Evolutionary conservation across 2,888 invertebrate species (phyloP).

Genomic region (Muscina levida): DNA sequence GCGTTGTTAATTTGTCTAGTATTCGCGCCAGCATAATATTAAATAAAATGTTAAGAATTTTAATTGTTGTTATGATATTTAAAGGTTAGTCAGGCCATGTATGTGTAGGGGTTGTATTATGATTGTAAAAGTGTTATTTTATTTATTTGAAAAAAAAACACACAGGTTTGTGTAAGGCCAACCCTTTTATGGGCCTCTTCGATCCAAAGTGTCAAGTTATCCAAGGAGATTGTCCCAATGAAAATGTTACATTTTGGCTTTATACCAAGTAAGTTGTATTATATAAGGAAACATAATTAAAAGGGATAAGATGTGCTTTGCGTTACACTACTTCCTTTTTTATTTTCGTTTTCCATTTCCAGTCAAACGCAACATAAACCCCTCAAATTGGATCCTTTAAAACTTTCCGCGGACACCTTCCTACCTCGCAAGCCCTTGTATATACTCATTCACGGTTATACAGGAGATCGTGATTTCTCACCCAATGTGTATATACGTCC

Average conservation of each 20-base stretch:
- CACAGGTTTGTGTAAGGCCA: slow-evolving; percentile 56
- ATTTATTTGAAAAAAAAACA: no score
- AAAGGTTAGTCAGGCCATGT: slow-evolving; percentile 35
- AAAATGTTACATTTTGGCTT: slow-evolving; percentile 84
- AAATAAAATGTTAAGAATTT: slow-evolving; percentile 30
- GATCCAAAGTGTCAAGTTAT: slow-evolving; percentile 71
- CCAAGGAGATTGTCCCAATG: slow-evolving; percentile 81
- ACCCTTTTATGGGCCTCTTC: slow-evolving; percentile 69
- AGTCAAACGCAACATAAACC: slow-evolving; percentile 79
- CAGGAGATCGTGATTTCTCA: slow-evolving; percentile 82
- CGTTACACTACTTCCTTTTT: background rate
- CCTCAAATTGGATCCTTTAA: slow-evolving; percentile 78
- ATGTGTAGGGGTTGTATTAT: no score
- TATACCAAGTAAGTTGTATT: slow-evolving; percentile 83
- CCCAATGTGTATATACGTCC: slow-evolving; percentile 84
- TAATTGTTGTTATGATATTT: slow-evolving; percentile 41
- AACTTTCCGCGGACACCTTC: slow-evolving; percentile 71
- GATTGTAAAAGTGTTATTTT: no score
- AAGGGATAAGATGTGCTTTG: background rate
- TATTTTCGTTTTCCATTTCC: background rate
- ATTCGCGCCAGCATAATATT: no score
- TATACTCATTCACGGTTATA: slow-evolving; percentile 84
- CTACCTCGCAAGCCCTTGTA: slow-evolving; percentile 80
- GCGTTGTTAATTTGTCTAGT: slow-evolving; percentile 17
- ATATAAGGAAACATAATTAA: background rate